A percentile compares a stretch with the other conserved stretches of the same genome.
These are phyloP conservation scores for Melangyna quadrimaculata DNA, from an alignment of 2,888 invertebrate species.

Conservation along the genomic window DNA sequence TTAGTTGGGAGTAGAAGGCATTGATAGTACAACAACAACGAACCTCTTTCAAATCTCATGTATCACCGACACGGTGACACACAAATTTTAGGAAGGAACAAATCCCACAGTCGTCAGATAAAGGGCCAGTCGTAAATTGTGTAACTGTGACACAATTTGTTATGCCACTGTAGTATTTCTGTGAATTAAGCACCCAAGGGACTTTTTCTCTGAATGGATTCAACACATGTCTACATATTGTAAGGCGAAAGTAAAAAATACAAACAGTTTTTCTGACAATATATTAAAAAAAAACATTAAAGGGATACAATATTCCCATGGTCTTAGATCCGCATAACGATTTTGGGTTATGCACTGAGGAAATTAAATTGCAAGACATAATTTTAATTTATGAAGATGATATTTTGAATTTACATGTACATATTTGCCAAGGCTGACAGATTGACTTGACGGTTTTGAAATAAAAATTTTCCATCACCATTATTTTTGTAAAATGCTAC, in stretches of 20 bases:
- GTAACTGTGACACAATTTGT: conserved; percentile 61
- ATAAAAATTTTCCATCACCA: no score
- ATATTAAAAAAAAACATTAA: conserved; percentile 7
- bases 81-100: conserved; percentile 11
- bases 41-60: background rate
- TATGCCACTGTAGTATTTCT: conserved; percentile 30
- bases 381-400: background rate
- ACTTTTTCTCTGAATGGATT: conserved; percentile 47
- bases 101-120: conserved; percentile 47
- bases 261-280: background rate
- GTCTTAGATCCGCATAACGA: conserved; percentile 25
- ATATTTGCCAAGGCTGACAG: no score
- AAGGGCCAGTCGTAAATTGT: conserved; percentile 57
- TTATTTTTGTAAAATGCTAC: no score
- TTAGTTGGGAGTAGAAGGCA: no score
- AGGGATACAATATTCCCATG: conserved; percentile 39
- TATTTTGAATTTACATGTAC: background rate
- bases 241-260: background rate
- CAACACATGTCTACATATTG: conserved; percentile 48
- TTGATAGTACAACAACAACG: background rate
- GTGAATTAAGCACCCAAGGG: conserved; percentile 36
- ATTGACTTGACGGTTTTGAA: no score
- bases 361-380: background rate
- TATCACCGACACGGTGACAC: background rate
- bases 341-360: background rate